Base-by-base conservation (phyloP, 2,797 vertebrate species). In the Pagetopsis macropterus region DNA sequence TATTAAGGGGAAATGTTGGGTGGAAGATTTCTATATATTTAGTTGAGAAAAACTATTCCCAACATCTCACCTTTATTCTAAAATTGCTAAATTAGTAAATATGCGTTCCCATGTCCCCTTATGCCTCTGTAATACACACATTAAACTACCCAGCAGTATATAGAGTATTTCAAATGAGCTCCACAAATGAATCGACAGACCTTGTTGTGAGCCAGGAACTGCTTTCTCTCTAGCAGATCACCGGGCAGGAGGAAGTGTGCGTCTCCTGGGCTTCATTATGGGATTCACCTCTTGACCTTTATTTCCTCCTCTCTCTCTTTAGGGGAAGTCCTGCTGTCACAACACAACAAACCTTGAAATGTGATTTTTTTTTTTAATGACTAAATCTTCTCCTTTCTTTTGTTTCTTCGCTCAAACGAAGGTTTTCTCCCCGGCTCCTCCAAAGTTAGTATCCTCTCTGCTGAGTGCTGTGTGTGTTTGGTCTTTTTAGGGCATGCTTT, bases 381-480 rank as follows among this genome's bases (percentile, higher is more conserved):
- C 54, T 50, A 19, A 37, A 1, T 76, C 17, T 17, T 70, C 64
- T 61, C 41, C 8, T 60, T 44, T 23, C 54, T 16, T 58, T 50
- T 5, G 11, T 72, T 41, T 65, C 15, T 56, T 21, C 27, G 19
- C 70, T 91, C 76, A 57, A 82, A 82, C 72, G 2, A 88, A 99
- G 97, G 94, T 97, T 83, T 94, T 98, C 94, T 75, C 90, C 89
- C 97, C 96, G 82, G 93, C 95, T 48, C 79, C 93, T 92, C 93
- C 94, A 92, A 98, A 97, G 97, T 99, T 95, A 98, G 98, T 99
- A 97, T 87, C 82, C 44, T 61, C 57, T 76, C 79, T 56, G 91
- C 73, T 49, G 78, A 40, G 60, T 87, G 84, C 10, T 72, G 78
- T 86, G 54, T 65, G 33, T 48, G 69, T 68, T 45, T 82, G 54